These are phyloP conservation scores for Cerceris rybyensis DNA, from an alignment of 2,888 invertebrate genomes.

Conservation along the genomic window DNA sequence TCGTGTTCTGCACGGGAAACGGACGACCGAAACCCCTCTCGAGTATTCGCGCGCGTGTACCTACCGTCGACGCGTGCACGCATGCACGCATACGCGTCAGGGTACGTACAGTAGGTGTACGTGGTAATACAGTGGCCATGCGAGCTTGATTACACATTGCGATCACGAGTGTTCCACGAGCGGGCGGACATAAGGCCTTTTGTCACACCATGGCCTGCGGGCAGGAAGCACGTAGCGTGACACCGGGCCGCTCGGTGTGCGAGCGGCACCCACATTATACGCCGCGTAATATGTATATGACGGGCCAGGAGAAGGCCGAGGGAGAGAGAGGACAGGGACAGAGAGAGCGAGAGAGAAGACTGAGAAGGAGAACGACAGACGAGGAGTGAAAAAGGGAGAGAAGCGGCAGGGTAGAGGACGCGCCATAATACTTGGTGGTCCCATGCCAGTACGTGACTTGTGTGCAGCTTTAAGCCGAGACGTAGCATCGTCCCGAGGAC, in stretches of 20 bases:
- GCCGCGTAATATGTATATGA: slow-evolving; percentile 69
- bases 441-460: slow-evolving; percentile 76
- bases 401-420: slow-evolving; percentile 53
- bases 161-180: slow-evolving; percentile 80
- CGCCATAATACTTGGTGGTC: slow-evolving; percentile 75
- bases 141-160: slow-evolving; percentile 80
- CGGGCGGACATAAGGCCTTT: slow-evolving; percentile 77
- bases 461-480: slow-evolving; percentile 68
- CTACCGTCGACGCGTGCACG: slow-evolving; percentile 28
- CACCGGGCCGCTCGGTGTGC: slow-evolving; percentile 71
- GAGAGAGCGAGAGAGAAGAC: slow-evolving; percentile 22
- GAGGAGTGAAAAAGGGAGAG: slow-evolving; percentile 14
- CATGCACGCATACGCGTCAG: slow-evolving; percentile 22
- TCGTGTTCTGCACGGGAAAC: slow-evolving; percentile 62
- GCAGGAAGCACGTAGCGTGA: slow-evolving; percentile 81
- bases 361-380: slow-evolving; percentile 5
- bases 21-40: slow-evolving; percentile 46
- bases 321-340: slow-evolving; percentile 15
- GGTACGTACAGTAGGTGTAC: slow-evolving; percentile 55
- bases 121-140: slow-evolving; percentile 72
- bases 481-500: slow-evolving; percentile 53
- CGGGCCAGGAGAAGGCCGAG: slow-evolving; percentile 28
- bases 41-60: slow-evolving; percentile 7
- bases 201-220: slow-evolving; percentile 75
- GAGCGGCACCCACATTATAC: slow-evolving; percentile 68